These are phyloP conservation scores for Drosophila ohnishii DNA, from an alignment of 1,140 invertebrate species.

Conservation along the genomic window DNA sequence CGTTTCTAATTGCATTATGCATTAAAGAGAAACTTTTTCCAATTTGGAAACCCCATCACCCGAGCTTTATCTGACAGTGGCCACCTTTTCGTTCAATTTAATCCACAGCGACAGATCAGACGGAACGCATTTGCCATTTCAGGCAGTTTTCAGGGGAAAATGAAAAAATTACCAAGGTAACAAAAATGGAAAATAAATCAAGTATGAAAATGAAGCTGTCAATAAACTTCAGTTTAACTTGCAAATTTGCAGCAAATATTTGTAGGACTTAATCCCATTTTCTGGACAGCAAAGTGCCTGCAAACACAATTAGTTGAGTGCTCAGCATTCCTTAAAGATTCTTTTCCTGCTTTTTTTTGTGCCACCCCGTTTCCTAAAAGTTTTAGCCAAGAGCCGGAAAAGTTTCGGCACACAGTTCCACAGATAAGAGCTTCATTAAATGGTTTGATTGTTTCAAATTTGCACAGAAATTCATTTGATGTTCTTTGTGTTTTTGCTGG, in stretches of 20 bases:
- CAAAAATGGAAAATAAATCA: conserved; percentile 32
- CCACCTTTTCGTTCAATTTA: conserved; percentile 39
- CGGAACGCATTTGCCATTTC: conserved; percentile 24
- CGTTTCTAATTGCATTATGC: conserved; percentile 34
- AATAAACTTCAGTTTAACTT: conserved; percentile 26
- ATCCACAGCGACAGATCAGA: conserved; percentile 31
- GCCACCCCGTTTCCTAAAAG: neutral
- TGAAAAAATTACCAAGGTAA: conserved; percentile 12
- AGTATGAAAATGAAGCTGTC: conserved; percentile 29
- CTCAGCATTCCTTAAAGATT: conserved; percentile 30
- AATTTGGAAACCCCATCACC: conserved; percentile 4
- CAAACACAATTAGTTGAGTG: conserved; percentile 62
- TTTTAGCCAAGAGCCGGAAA: conserved; percentile 17
- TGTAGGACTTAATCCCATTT: conserved; percentile 41
- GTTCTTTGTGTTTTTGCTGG: neutral
- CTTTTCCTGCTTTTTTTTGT: neutral
- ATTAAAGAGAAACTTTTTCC: conserved; percentile 44
- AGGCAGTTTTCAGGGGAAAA: neutral
- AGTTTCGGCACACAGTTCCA: conserved; percentile 19
- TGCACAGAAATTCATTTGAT: conserved; percentile 27
- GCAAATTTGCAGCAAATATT: conserved; percentile 43
- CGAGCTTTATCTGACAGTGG: conserved; percentile 16
- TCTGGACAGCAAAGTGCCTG: conserved; percentile 36
- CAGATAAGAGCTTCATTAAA: conserved; percentile 37
- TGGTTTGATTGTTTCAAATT: conserved; percentile 50